Evolutionary conservation across 2,888 invertebrate genomes (phyloP).

Genomic region (Megalurothrips usitatus): DNA sequence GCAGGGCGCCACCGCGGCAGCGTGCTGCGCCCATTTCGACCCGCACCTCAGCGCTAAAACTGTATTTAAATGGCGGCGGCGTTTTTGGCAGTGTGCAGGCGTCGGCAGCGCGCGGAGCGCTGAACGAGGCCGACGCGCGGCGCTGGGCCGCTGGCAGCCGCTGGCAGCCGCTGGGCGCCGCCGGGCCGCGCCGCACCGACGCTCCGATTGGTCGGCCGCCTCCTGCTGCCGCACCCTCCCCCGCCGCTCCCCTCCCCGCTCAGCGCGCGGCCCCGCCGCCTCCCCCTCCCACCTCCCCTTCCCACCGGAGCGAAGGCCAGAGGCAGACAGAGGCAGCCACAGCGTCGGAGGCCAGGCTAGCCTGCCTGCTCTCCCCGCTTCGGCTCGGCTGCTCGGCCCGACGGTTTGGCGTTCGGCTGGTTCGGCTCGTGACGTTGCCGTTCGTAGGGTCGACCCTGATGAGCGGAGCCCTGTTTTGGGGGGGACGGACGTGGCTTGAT

Average conservation of each 20-base stretch:
- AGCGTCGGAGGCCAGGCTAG: neutral
- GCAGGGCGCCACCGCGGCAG: too few relatives aligned
- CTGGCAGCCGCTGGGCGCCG: too few relatives aligned
- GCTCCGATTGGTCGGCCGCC: constrained; percentile 13
- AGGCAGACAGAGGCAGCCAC: neutral
- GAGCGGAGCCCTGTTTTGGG: too few relatives aligned
- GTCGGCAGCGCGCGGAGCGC: too few relatives aligned
- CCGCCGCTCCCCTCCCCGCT: neutral
- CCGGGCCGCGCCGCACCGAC: neutral
- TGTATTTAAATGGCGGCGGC: too few relatives aligned
- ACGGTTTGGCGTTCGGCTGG: too few relatives aligned
- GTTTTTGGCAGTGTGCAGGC: too few relatives aligned
- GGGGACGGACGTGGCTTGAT: neutral
- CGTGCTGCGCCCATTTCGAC: too few relatives aligned
- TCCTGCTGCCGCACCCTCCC: constrained; percentile 5
- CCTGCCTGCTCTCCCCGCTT: neutral
- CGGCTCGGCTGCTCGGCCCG: neutral
- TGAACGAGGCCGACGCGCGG: too few relatives aligned
- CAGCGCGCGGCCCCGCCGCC: neutral
- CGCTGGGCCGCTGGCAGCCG: too few relatives aligned
- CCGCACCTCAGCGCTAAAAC: too few relatives aligned
- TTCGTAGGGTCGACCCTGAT: neutral
- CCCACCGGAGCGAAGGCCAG: neutral
- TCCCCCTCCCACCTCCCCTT: neutral
- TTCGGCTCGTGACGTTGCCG: neutral